These are phyloP conservation scores for Alfaro cultratus DNA, from an alignment of 2,797 vertebrate genomes.

Conservation along the genomic window DNA sequence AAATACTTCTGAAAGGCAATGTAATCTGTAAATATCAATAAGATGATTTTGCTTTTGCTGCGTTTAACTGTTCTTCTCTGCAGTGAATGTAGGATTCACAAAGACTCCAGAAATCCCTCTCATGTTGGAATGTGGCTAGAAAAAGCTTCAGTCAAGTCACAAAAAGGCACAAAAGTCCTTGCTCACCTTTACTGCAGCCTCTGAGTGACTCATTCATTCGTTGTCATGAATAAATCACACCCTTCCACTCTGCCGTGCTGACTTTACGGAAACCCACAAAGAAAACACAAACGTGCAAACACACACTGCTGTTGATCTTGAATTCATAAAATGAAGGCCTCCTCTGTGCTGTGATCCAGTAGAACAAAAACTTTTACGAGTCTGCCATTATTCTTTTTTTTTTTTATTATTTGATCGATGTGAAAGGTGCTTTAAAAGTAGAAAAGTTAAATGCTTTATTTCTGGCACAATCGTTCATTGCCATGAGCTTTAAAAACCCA, in stretches of 20 bases:
- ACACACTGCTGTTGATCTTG: not conserved
- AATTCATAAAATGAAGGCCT: constrained; percentile 4
- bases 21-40: not conserved
- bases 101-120: constrained; percentile 7
- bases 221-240: constrained; percentile 75
- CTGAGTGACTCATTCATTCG: constrained; percentile 63
- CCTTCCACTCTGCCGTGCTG: constrained; percentile 49
- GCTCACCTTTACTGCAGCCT: not conserved
- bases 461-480: not conserved
- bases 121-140: constrained; percentile 20
- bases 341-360: constrained; percentile 4
- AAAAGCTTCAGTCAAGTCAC: constrained; percentile 21
- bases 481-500: not conserved
- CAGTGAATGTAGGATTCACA: constrained; percentile 12
- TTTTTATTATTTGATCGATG: not conserved
- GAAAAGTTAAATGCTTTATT: not conserved
- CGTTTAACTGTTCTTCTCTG: not conserved
- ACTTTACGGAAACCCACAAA: constrained; percentile 37
- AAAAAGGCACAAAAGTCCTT: not conserved
- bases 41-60: not conserved
- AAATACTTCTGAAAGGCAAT: not conserved
- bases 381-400: not conserved
- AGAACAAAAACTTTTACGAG: constrained; percentile 9
- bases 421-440: not conserved
- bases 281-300: constrained; percentile 1